These are phyloP conservation scores for Hippopotamus amphibius DNA, from an alignment of 2,113 vertebrate species.

Conservation along the genomic window DNA sequence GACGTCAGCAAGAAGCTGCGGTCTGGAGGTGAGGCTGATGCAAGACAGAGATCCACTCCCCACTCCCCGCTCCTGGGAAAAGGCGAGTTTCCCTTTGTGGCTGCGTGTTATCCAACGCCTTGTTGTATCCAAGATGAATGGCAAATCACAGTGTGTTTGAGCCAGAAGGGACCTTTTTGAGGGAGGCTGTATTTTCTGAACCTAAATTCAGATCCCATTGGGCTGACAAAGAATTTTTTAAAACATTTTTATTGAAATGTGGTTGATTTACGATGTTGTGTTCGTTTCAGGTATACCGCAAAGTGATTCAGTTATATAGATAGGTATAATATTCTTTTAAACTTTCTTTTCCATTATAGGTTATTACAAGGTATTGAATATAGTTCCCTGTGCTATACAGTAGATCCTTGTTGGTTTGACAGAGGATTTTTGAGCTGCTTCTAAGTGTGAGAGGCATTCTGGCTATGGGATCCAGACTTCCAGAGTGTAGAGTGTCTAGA, in stretches of 20 bases:
- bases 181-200: conserved; percentile 14
- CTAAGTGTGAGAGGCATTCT: neutral
- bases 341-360: neutral
- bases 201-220: neutral
- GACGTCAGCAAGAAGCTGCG: conserved; percentile 41
- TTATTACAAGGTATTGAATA: neutral
- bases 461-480: neutral
- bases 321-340: neutral
- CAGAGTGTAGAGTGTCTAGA: neutral
- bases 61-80: neutral
- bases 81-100: conserved; percentile 39
- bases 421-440: neutral
- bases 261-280: neutral
- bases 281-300: neutral
- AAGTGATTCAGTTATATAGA: neutral
- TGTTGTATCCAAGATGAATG: neutral
- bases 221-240: neutral
- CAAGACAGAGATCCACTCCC: neutral
- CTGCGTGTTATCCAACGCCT: neutral
- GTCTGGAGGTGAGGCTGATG: neutral
- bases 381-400: neutral
- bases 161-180: neutral
- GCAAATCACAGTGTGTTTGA: neutral
- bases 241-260: neutral
- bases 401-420: neutral